A percentile compares a stretch with the other conserved stretches of the same genome.
Conservation (phyloP, 2,888 invertebrate genomes). For the Lathronympha strigana region DNA sequence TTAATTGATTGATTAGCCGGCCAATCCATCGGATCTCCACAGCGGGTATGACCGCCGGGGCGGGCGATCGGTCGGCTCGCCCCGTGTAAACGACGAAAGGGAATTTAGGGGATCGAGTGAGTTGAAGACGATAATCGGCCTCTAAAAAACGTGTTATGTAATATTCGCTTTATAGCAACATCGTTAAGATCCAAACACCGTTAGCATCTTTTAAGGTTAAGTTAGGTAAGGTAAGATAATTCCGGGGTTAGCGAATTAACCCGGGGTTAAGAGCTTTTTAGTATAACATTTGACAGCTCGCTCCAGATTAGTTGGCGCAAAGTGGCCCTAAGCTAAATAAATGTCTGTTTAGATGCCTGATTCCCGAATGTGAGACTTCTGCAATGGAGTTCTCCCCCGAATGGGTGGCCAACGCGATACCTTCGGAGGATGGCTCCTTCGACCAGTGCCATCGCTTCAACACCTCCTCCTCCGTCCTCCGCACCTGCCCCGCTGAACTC, state of each 20-base stretch:
- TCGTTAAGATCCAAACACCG: too few species aligned
- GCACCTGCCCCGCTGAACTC: conserved; percentile 31
- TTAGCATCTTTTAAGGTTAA: too few species aligned
- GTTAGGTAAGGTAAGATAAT: too few species aligned
- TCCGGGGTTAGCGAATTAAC: too few species aligned
- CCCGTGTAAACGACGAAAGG: too few species aligned
- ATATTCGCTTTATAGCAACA: too few species aligned
- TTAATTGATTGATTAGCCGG: not conserved
- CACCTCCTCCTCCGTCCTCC: not conserved
- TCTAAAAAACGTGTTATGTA: too few species aligned
- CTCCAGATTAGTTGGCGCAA: not conserved
- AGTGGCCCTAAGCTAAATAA: not conserved
- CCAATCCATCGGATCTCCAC: too few species aligned
- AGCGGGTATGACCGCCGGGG: too few species aligned
- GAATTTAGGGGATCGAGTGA: too few species aligned
- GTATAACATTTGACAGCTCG: not conserved
- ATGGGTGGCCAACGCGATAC: conserved; percentile 64
- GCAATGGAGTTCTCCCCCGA: conserved; percentile 50
- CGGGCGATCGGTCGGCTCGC: too few species aligned
- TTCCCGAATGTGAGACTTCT: conserved; percentile 44
- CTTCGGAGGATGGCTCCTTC: conserved; percentile 49
- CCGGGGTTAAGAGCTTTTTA: not conserved
- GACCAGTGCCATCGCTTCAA: conserved; percentile 60
- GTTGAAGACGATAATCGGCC: too few species aligned
- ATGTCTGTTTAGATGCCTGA: conserved; percentile 36